Percentiles rank a stretch among this genome's conserved stretches.
Evolutionary conservation across 2,113 vertebrate genomes (phyloP).

Genomic region (Percina caprodes): DNA sequence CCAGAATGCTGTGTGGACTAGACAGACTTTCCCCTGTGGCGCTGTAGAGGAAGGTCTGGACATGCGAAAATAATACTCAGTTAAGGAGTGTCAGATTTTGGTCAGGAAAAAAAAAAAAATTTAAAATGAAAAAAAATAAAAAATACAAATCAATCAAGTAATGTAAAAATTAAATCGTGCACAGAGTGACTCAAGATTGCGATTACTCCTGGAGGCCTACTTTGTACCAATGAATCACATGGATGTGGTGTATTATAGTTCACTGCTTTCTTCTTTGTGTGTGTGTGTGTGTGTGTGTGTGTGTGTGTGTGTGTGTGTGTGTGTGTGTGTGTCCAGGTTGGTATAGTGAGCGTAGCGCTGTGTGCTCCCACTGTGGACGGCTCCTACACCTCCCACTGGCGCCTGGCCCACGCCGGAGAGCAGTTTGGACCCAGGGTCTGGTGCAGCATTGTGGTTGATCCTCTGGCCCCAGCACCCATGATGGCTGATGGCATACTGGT

Average conservation of each 20-base stretch:
- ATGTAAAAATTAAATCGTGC: too few relatives aligned
- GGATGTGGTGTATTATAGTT: too few relatives aligned
- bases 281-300: conserved; percentile 17
- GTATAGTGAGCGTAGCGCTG: conserved; percentile 94
- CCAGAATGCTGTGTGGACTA: too few relatives aligned
- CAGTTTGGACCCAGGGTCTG: conserved; percentile 98
- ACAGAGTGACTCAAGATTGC: too few relatives aligned
- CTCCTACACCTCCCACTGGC: conserved; percentile 98
- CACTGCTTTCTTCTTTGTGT: background rate
- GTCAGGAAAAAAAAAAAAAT: too few relatives aligned
- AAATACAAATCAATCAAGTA: too few relatives aligned
- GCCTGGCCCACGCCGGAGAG: conserved; percentile 92
- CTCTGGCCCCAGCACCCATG: conserved; percentile 80
- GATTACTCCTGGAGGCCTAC: too few relatives aligned
- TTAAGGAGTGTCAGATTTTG: too few relatives aligned
- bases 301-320: background rate
- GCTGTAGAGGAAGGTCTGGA: too few relatives aligned
- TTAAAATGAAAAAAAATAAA: too few relatives aligned
- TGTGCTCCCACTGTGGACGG: conserved; percentile 91
- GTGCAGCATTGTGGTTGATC: conserved; percentile 96
- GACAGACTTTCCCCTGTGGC: too few relatives aligned
- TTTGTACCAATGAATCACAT: background rate
- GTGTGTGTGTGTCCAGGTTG: conserved; percentile 77
- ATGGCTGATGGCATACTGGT: conserved; percentile 76
- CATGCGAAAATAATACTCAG: too few relatives aligned